Percentiles rank a stretch among this genome's conserved stretches.
Evolutionary conservation across 2,113 vertebrate genomes (phyloP).

Genomic region (Tauraco erythrolophus): DNA sequence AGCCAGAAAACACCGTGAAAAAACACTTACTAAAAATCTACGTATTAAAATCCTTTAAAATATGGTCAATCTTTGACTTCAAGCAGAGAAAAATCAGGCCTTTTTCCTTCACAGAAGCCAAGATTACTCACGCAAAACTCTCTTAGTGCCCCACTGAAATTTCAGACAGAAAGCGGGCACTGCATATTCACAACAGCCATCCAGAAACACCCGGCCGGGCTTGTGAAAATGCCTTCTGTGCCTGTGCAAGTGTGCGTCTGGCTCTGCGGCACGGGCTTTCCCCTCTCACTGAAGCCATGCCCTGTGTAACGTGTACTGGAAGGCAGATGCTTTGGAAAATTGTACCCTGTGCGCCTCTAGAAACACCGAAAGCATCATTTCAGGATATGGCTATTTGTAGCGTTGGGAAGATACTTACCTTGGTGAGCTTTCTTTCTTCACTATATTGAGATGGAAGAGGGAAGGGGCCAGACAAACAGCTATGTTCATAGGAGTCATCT

Average conservation of each 20-base stretch:
- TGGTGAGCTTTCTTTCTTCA: conserved; percentile 94
- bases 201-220: background rate
- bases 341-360: background rate
- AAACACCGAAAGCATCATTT: background rate
- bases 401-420: conserved; percentile 71
- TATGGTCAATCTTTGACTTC: background rate
- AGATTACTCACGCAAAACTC: background rate
- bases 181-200: background rate
- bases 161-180: background rate
- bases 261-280: background rate
- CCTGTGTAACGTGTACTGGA: background rate
- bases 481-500: conserved; percentile 98
- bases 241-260: background rate
- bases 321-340: background rate
- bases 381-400: background rate
- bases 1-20: background rate
- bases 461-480: conserved; percentile 97
- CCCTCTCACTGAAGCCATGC: background rate
- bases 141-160: background rate
- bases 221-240: background rate
- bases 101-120: background rate
- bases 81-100: background rate
- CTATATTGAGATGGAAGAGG: conserved; percentile 95
- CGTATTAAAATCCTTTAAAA: background rate
- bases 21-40: background rate